These are phyloP conservation scores for Lomographa bimaculata DNA, from an alignment of 2,888 invertebrate species.

Conservation along the genomic window DNA sequence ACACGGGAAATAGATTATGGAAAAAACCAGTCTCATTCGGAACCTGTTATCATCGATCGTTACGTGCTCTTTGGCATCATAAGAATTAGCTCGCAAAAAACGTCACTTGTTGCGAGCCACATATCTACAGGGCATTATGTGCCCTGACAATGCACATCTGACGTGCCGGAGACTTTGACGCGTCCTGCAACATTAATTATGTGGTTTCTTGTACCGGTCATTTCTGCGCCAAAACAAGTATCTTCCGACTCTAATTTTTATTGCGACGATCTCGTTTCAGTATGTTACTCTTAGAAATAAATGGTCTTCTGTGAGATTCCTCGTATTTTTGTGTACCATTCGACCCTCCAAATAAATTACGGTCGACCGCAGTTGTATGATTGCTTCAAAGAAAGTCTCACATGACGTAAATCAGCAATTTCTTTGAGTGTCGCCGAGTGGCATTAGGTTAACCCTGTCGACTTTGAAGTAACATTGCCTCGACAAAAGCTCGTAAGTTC, in stretches of 20 bases:
- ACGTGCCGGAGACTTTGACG: constrained; percentile 49
- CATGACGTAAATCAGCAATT: constrained; percentile 57
- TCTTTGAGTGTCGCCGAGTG: constrained; percentile 54
- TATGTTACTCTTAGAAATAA: constrained; percentile 12
- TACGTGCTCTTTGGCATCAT: constrained; percentile 34
- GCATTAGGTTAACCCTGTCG: constrained; percentile 54
- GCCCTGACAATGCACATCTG: constrained; percentile 50
- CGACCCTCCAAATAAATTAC: constrained; percentile 31
- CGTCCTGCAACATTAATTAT: constrained; percentile 52
- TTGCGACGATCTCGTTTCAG: constrained; percentile 14
- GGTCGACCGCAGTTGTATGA: constrained; percentile 30
- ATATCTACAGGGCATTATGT: constrained; percentile 53
- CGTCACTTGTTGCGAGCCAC: constrained; percentile 37
- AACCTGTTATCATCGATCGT: constrained; percentile 38
- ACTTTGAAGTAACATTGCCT: constrained; percentile 56
- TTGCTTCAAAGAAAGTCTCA: constrained; percentile 41
- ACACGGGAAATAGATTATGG: not conserved
- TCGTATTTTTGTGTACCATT: constrained; percentile 18
- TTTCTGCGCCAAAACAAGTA: constrained; percentile 37
- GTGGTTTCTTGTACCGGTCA: constrained; percentile 43
- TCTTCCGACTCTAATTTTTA: constrained; percentile 31
- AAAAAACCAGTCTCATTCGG: constrained; percentile 21
- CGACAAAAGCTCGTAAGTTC: constrained; percentile 49
- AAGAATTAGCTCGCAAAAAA: constrained; percentile 41
- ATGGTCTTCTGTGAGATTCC: constrained; percentile 9